Evolutionary conservation across 2,113 vertebrate genomes (phyloP), one percentile per base, ranked within the genome.

Genomic region (Hyla sarda): DNA sequence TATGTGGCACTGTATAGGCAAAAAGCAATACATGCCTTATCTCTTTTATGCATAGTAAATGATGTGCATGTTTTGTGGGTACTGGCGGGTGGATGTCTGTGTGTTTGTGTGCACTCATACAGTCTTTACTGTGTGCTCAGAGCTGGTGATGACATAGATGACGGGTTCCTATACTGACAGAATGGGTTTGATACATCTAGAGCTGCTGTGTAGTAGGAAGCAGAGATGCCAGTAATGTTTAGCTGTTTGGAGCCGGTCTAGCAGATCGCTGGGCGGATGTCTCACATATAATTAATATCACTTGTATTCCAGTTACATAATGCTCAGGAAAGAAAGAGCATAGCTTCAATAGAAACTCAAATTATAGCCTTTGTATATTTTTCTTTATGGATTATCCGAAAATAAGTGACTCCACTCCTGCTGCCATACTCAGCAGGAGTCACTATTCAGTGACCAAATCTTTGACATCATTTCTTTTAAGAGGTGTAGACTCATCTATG

Each of bases 181-280:
- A 23, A 4, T 45, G 14, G 19, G 76, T 8, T 2, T 45, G 21
- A 13, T 9, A 45, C 56, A 10, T 23, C 78, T 19, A 47, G 56
- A 41, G 23, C 34, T 81, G 58, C 34, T 14, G 25, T 65, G n/a
- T 45, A 65, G 41, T 25, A 34, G 28, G 37, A 81, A 25, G 34
- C 56, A 58, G 56, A n/a, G 17, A n/a, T 81, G 78, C 41, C 78
- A 81, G 56, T 11, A 62, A 25, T 48, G 30, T 25, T 81, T 65
- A 81, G 52, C 32, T 54, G 56, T 52, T 79, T 56, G 52, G 30
- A 58, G 11, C 28, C 25, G 34, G 21, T n/a, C 13, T 56, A 76
- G 47, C 13, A 76, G 14, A 76, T 71, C 19, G 32, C 25, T 54
- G 47, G 48, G 45, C n/a, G 21, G 48, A 80, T 45, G 77, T 25